Evolutionary conservation across 2,113 vertebrate species (phyloP), one percentile per base, ranked within the genome.

Genomic region (Suncus etruscus): DNA sequence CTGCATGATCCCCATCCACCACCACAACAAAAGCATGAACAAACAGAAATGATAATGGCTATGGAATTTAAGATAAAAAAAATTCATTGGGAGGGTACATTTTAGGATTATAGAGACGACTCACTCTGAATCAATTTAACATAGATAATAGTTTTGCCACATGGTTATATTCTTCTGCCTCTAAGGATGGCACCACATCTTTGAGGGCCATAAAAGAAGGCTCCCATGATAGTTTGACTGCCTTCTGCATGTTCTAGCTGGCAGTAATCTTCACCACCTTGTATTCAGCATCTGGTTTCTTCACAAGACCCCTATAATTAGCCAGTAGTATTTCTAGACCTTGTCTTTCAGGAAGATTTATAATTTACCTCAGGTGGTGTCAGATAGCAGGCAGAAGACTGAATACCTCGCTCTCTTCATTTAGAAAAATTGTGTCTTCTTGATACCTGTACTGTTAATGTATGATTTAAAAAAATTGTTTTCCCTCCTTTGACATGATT

Each of bases 281-380:
- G 73, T 86, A 86, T 69, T 92, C 50, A 86, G 73, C 77, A 92
- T 90, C 77, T 95, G 83, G 65, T 93, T 96, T 95, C 61, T 92
- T 74, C 82, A 48, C 61, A 81, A 89, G 68, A 92, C 22, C 50
- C 69, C 74, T 93, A 4, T 90, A 94, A 95, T 93, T 92, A 93
- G 88, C 48, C 31, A 90, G 86, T 70, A 82, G 86, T 86, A 83
- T 65, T 84, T 94, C 14, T 90, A 12, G 8, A 20, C 87, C n/a
- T 84, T 88, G 29, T 91, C 72, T 81, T 94, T 93, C 25, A 73
- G 54, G n/a, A 92, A 94, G 88, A 79, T 95, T 86, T 85, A 91
- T 86, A 76, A 73, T 83, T 27, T 65, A 91, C 45, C 48, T 95
- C 65, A 94, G 92, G 73, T 96, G 45, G 22, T 90, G 15, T 92